These are phyloP conservation scores for Eupsittula cactorum DNA, from an alignment of 2,113 vertebrate genomes.

Conservation along the genomic window DNA sequence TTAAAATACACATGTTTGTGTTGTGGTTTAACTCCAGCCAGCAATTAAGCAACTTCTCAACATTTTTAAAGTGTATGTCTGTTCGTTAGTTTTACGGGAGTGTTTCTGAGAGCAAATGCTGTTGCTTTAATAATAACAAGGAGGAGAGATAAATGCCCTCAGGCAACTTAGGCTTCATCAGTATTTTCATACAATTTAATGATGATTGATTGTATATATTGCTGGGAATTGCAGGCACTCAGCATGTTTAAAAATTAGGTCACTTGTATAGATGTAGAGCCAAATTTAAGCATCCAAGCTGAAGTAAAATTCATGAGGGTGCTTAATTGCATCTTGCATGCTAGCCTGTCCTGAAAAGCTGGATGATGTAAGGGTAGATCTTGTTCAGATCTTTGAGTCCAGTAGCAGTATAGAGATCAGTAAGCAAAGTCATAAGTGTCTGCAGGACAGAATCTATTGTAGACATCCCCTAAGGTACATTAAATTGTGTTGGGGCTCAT, in stretches of 20 bases:
- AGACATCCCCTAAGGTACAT: neutral
- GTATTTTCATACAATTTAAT: constrained; percentile 10
- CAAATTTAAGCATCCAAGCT: neutral
- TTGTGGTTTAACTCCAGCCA: neutral
- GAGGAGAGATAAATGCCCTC: neutral
- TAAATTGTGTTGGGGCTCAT: neutral
- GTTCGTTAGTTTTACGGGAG: neutral
- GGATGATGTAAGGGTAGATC: neutral
- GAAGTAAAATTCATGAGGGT: neutral
- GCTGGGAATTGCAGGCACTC: neutral
- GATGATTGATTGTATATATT: constrained; percentile 27
- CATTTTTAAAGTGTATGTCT: neutral
- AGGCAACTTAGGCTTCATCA: neutral
- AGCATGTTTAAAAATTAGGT: neutral
- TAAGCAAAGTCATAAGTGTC: neutral
- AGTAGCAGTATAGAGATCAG: neutral
- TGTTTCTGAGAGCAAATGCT: neutral
- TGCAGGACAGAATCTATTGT: neutral
- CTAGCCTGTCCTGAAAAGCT: neutral
- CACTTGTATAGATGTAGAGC: neutral
- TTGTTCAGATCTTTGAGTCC: neutral
- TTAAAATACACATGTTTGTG: neutral
- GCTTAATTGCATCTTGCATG: neutral
- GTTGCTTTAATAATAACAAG: neutral
- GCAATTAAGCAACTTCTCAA: neutral